Base-by-base conservation (phyloP, 2,113 vertebrate species). In the Corvus hawaiiensis region DNA sequence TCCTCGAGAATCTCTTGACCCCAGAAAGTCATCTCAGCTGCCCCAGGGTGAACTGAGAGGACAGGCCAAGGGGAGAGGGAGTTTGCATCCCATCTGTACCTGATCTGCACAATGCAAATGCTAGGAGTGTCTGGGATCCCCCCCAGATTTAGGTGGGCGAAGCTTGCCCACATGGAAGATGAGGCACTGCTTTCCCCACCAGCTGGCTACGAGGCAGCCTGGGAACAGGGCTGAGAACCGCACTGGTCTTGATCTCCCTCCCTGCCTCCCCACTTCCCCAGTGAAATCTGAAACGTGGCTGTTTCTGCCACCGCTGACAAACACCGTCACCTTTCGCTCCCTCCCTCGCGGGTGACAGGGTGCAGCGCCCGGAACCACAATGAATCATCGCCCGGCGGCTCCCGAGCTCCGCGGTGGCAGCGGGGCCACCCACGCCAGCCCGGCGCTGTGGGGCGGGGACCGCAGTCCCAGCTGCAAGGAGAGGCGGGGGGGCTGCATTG, bases 231-330 rank as follows among this genome's bases (percentile, higher is more conserved):
- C 56, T 32, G 61, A 46, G 61, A 21, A 24, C 61, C 18, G 1
- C 55, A 5, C 12, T 3, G 33, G 9, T n/a, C 61, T 68, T 5
- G 6, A 20, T 51, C 30, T 88, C 55, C 51, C 69, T 55, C 26
- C 43, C 49, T 30, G 62, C 59, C 83, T 86, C 24, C 80, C 75
- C 48, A 22, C 68, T 78, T 97, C 87, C 93, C 82, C 88, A 41
- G 6, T 10, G 94, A 90, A 87, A 87, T 39, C 58, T 27, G 75
- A 96, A 85, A 73, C 71, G 28, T 2, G n/a, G 74, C 81, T 96
- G 66, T 95, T 95, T 95, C 84, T 95, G 87, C 84, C 84, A 7
- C 62, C 1, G 20, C 89, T 87, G 84, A 82, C 94, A 87, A 95
- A 89, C 74, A 32, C 37, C 3, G 12, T 64, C 91, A 44, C 94